These are phyloP conservation scores for Eufriesea mexicana DNA, from an alignment of 1,140 invertebrate species.

Conservation along the genomic window DNA sequence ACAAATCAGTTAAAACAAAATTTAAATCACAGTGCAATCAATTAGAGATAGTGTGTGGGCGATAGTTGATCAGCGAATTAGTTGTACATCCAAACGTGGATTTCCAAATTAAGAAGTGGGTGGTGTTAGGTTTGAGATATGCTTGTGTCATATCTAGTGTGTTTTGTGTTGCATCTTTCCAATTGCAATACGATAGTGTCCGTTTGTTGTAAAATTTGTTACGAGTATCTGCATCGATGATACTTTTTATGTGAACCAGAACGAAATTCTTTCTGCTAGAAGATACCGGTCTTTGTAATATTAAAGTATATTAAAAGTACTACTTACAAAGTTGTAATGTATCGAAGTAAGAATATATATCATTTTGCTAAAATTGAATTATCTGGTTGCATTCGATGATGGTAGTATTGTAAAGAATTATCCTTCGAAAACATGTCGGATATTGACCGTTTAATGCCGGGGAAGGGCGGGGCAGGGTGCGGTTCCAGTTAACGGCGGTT, in stretches of 20 bases:
- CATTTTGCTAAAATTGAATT: background rate
- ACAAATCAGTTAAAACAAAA: background rate
- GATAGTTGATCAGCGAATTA: slow-evolving; percentile 35
- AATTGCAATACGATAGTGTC: background rate
- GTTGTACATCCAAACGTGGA: slow-evolving; percentile 11
- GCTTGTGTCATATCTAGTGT: slow-evolving; percentile 37
- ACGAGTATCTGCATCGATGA: background rate
- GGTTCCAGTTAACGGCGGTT: slow-evolving; percentile 68
- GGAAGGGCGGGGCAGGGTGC: slow-evolving; percentile 81
- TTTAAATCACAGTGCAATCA: slow-evolving; percentile 7
- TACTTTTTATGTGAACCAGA: background rate
- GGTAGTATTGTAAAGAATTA: background rate
- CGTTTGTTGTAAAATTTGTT: background rate
- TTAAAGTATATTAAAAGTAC: background rate
- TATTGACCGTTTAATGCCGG: slow-evolving; percentile 76
- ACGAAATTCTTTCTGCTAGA: background rate
- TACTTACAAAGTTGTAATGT: background rate
- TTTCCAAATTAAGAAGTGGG: slow-evolving; percentile 46
- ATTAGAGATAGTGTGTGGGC: slow-evolving; percentile 35
- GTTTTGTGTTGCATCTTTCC: slow-evolving; percentile 19
- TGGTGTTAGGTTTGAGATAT: slow-evolving; percentile 20
- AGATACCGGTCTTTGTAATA: slow-evolving; percentile 6
- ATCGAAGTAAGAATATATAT: background rate
- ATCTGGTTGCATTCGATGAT: background rate
- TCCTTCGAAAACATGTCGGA: slow-evolving; percentile 46